A percentile compares a stretch with the other conserved stretches of the same genome.
phyloP scores from a whole-genome alignment of 2,113 vertebrate genomes.

The Crotalus tigris region DNA sequence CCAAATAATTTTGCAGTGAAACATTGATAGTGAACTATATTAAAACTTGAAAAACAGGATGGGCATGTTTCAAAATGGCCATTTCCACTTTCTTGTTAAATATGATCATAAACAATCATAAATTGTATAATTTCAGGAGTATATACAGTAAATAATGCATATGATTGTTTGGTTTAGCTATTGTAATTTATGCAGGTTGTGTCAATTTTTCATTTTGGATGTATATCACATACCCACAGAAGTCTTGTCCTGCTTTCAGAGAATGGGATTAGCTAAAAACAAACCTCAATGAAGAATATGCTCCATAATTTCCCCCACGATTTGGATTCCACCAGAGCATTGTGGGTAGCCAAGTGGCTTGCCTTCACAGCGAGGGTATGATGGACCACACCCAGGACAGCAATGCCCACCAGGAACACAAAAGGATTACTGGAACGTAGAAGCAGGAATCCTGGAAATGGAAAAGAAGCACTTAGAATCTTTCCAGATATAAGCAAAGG shows the following conservation, averaged over 20 bases:
- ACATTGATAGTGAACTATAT: neutral
- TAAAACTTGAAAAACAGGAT: neutral
- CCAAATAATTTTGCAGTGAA: neutral
- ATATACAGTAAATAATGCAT: neutral
- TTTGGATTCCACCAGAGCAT: conserved; percentile 79
- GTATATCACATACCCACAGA: neutral
- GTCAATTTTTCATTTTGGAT: neutral
- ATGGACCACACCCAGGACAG: conserved; percentile 79
- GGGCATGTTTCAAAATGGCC: neutral
- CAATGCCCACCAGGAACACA: conserved; percentile 71
- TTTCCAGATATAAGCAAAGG: neutral
- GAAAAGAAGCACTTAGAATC: neutral
- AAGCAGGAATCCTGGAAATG: conserved; percentile 81
- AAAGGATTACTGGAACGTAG: conserved; percentile 69
- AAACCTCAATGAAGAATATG: conserved; percentile 92
- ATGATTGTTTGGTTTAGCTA: neutral
- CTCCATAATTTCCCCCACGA: conserved; percentile 80
- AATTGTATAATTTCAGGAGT: neutral
- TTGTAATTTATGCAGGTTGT: neutral
- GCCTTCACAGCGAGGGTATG: conserved; percentile 83
- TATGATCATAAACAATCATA: neutral
- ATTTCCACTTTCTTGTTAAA: neutral
- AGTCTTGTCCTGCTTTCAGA: neutral
- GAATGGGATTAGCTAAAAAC: neutral
- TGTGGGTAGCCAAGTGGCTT: conserved; percentile 87